These are phyloP conservation scores for Incurvaria masculella DNA, from an alignment of 2,888 invertebrate species.

Conservation along the genomic window DNA sequence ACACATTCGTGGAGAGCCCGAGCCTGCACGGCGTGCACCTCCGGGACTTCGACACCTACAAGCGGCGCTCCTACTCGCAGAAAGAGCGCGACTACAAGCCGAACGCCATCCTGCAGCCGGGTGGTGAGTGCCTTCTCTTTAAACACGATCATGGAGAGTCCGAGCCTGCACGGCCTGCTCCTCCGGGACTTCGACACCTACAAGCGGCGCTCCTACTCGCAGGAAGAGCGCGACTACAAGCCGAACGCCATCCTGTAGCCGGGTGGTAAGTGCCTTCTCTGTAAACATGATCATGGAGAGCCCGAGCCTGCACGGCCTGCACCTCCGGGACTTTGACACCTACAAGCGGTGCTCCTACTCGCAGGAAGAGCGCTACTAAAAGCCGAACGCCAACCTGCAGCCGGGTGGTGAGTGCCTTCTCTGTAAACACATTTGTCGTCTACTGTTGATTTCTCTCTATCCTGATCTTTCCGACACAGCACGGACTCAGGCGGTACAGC, in stretches of 20 bases:
- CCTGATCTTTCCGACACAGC: no score
- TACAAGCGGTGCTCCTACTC: constrained; percentile 63
- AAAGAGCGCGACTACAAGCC: constrained; percentile 63
- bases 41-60: constrained; percentile 68
- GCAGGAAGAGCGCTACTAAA: constrained; percentile 60
- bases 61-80: constrained; percentile 58
- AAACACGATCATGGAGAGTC: constrained; percentile 52
- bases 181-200: constrained; percentile 67
- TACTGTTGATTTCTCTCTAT: no score
- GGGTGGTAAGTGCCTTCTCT: constrained; percentile 48
- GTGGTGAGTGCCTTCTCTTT: no score
- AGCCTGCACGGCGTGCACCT: constrained; percentile 61
- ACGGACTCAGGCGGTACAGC: no score
- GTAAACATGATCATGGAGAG: constrained; percentile 53
- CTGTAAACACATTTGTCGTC: no score
- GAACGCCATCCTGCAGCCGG: constrained; percentile 50
- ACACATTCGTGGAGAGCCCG: constrained; percentile 51
- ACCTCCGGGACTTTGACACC: constrained; percentile 65
- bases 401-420: constrained; percentile 37
- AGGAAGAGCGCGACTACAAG: constrained; percentile 61
- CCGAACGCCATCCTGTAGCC: constrained; percentile 53
- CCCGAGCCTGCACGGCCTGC: constrained; percentile 60
- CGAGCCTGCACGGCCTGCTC: constrained; percentile 61
- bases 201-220: constrained; percentile 60
- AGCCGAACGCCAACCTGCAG: constrained; percentile 56